Percentiles rank a stretch among this genome's conserved stretches.
phyloP scores from a whole-genome alignment of 1,140 invertebrate species.

The Musca domestica region DNA sequence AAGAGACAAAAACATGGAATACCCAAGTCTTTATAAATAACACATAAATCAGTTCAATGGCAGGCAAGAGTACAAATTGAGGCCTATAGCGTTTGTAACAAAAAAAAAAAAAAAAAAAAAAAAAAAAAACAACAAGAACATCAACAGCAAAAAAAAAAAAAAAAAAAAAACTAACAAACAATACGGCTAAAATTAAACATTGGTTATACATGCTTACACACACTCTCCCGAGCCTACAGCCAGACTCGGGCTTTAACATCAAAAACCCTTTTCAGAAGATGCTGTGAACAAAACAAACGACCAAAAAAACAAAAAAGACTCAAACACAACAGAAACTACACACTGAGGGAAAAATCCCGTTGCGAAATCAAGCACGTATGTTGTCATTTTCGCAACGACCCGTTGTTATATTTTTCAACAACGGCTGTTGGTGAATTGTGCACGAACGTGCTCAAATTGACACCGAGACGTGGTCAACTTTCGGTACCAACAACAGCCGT shows the following conservation, averaged over 20 bases:
- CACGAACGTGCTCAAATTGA: too few relatives aligned
- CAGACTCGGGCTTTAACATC: too few relatives aligned
- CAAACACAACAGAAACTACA: neutral
- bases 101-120: neutral
- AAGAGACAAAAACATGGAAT: neutral
- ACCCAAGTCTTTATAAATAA: too few relatives aligned
- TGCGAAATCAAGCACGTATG: too few relatives aligned
- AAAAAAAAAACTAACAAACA: neutral
- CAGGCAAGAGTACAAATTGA: conserved; percentile 16
- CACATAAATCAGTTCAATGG: conserved; percentile 16
- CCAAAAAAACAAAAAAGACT: neutral
- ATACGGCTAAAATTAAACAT: neutral
- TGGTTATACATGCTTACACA: too few relatives aligned
- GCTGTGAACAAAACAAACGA: neutral
- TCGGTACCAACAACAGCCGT: too few relatives aligned
- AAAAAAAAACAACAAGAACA: neutral
- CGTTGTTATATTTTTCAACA: too few relatives aligned
- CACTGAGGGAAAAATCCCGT: too few relatives aligned
- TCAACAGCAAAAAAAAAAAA: neutral
- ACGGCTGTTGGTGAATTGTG: too few relatives aligned
- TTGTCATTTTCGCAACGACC: too few relatives aligned
- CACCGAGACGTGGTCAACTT: too few relatives aligned
- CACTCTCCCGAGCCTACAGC: too few relatives aligned
- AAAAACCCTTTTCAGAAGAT: neutral
- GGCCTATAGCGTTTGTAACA: neutral